Conservation (phyloP, 2,888 invertebrate genomes). For the Rhagonycha fulva region DNA sequence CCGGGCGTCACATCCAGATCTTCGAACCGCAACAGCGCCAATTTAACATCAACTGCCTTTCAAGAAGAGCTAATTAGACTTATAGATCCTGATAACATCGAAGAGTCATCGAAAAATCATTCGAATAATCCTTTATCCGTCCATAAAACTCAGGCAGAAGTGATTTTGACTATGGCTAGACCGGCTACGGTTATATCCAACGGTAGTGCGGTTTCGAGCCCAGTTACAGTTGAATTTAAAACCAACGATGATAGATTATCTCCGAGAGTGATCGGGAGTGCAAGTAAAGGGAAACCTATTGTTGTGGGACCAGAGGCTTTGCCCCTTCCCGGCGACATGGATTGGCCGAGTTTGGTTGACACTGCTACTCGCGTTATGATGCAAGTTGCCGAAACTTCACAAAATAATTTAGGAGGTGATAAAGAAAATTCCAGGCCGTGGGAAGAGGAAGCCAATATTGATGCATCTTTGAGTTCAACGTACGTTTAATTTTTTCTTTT, state of each 20-base stretch:
- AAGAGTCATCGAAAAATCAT: constrained; percentile 43
- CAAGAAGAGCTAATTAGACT: constrained; percentile 84
- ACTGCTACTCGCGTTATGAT: constrained; percentile 70
- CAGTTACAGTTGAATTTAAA: constrained; percentile 61
- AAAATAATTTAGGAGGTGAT: constrained; percentile 28
- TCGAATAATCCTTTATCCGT: constrained; percentile 47
- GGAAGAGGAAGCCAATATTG: constrained; percentile 53
- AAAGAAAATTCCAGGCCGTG: constrained; percentile 44
- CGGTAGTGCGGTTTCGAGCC: constrained; percentile 63
- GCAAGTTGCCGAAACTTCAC: constrained; percentile 39
- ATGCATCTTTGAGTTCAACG: constrained; percentile 52
- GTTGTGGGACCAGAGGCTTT: constrained; percentile 54
- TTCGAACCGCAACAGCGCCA: constrained; percentile 65
- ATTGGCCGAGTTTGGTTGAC: constrained; percentile 81
- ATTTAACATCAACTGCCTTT: constrained; percentile 64
- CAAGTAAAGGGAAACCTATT: constrained; percentile 42
- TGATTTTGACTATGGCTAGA: constrained; percentile 67
- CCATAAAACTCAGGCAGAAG: constrained; percentile 58
- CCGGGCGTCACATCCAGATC: constrained; percentile 56
- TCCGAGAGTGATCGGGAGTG: constrained; percentile 43
- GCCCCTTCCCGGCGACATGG: constrained; percentile 72
- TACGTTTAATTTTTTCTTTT: constrained; percentile 39
- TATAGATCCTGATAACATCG: constrained; percentile 77
- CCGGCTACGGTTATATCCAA: constrained; percentile 70
- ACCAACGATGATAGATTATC: constrained; percentile 62